These are phyloP conservation scores for Phalacrocorax pelagicus DNA, from an alignment of 2,113 vertebrate genomes.

Conservation along the genomic window DNA sequence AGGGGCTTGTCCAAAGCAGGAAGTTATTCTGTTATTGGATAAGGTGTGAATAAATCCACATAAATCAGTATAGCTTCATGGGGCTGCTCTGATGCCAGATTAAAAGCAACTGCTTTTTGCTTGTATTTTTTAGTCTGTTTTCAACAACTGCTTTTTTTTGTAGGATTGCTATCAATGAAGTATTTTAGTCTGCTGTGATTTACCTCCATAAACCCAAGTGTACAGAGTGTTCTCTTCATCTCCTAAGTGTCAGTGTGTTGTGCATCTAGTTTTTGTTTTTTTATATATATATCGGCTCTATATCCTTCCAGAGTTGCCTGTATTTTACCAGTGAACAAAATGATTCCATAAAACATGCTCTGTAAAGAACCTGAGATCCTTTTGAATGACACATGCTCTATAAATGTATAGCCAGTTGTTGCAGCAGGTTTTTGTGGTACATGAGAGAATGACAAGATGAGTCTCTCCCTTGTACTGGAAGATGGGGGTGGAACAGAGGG, in stretches of 20 bases:
- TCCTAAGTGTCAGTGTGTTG: neutral
- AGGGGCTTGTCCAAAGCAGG: neutral
- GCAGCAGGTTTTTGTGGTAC: neutral
- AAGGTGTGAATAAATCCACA: neutral
- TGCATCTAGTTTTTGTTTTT: neutral
- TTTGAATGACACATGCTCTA: fast-evolving
- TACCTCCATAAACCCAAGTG: neutral
- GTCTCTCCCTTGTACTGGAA: neutral
- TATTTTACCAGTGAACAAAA: neutral
- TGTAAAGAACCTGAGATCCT: neutral
- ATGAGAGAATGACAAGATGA: neutral
- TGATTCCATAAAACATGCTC: neutral
- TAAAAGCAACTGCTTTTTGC: neutral
- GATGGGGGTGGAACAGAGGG: neutral
- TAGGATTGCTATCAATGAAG: neutral
- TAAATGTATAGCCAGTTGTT: neutral
- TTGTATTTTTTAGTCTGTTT: neutral
- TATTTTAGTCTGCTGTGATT: neutral
- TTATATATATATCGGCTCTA: neutral
- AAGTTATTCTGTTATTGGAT: neutral
- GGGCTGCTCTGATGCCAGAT: neutral
- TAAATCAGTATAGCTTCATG: neutral
- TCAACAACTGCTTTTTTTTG: neutral
- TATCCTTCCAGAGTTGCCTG: neutral
- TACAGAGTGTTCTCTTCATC: neutral